Conservation (phyloP, 1,140 invertebrate genomes). For the Pararge aegeria region DNA sequence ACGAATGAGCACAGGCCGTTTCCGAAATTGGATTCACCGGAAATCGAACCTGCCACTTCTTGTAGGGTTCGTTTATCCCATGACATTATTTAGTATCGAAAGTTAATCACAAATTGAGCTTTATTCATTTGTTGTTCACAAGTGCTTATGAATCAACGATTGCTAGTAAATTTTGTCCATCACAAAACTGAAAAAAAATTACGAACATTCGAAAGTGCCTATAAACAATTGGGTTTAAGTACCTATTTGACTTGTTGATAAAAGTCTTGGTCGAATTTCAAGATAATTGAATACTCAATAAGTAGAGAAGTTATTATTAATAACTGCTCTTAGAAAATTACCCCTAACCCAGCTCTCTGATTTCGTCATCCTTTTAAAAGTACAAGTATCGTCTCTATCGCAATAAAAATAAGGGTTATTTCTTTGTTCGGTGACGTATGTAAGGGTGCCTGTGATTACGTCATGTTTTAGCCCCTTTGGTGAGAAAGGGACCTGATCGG, state of each 20-base stretch:
- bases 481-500: neutral
- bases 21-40: no score
- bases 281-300: neutral
- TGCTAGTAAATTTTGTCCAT: no score
- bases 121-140: neutral
- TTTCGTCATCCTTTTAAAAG: neutral
- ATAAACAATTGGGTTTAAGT: no score
- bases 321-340: neutral
- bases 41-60: no score
- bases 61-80: no score
- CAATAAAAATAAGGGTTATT: neutral
- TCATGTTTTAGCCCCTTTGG: constrained; percentile 1
- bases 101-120: neutral
- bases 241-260: neutral
- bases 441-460: neutral
- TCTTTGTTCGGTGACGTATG: neutral
- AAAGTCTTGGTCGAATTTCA: neutral
- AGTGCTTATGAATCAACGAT: no score
- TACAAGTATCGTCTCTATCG: neutral
- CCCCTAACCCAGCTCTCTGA: neutral
- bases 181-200: no score
- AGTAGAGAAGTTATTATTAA: neutral
- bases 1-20: no score
- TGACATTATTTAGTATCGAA: no score
- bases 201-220: no score